Evolutionary conservation across 1,140 invertebrate genomes (phyloP).

Genomic region (Scaptodrosophila lebanonensis): DNA sequence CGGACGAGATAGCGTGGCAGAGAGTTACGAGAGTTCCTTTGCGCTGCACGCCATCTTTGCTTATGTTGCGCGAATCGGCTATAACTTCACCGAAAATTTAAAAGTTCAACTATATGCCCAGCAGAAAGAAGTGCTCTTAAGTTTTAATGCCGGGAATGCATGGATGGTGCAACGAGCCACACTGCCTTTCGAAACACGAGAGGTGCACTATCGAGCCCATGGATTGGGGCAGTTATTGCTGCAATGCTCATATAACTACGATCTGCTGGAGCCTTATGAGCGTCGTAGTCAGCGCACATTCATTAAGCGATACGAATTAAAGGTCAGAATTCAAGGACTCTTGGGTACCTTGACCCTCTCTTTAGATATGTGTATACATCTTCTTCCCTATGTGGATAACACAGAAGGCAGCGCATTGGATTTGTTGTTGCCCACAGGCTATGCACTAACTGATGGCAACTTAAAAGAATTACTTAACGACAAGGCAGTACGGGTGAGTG

Average conservation of each 20-base stretch:
- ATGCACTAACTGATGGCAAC: not conserved
- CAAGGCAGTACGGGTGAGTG: conserved; percentile 6
- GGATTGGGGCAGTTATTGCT: not conserved
- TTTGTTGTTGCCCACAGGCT: conserved; percentile 20
- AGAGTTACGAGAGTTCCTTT: conserved; percentile 21
- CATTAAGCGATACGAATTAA: too few species aligned
- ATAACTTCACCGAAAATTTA: too few species aligned
- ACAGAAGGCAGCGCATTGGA: conserved; percentile 14
- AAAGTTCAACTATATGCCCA: too few species aligned
- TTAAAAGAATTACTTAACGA: not conserved
- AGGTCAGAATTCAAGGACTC: too few species aligned
- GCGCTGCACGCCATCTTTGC: conserved; percentile 16
- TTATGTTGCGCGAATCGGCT: not conserved
- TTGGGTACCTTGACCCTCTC: too few species aligned
- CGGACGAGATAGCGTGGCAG: not conserved
- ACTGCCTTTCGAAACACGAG: not conserved
- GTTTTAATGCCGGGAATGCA: not conserved
- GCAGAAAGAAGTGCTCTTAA: not conserved
- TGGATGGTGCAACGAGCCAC: not conserved
- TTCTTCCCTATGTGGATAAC: not conserved
- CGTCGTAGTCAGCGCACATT: too few species aligned
- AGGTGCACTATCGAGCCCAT: not conserved
- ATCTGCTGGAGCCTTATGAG: not conserved
- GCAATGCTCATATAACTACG: conserved; percentile 2
- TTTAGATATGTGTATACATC: too few species aligned